Evolutionary conservation across 1,140 invertebrate species (phyloP).

Genomic region (Samia ricini): DNA sequence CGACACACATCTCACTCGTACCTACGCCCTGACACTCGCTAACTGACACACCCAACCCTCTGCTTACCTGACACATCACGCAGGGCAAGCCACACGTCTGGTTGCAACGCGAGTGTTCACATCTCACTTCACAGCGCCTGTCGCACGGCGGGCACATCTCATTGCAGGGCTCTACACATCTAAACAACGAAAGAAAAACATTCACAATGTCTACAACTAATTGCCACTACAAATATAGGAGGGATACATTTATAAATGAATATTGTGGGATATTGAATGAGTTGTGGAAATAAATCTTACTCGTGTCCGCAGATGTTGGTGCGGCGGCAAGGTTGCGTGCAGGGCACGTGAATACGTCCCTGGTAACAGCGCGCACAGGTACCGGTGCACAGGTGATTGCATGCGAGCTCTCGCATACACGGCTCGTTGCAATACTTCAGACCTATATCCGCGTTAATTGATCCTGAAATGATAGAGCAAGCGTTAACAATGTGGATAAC

Average conservation of each 20-base stretch:
- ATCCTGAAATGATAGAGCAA: neutral
- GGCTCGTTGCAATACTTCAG: constrained; percentile 62
- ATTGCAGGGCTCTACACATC: constrained; percentile 81
- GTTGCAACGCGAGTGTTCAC: constrained; percentile 78
- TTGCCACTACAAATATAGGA: too few relatives aligned
- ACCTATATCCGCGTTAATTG: constrained; percentile 13
- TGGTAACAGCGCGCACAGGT: constrained; percentile 79
- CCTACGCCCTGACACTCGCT: too few relatives aligned
- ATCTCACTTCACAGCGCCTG: constrained; percentile 78
- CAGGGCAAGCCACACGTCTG: constrained; percentile 81
- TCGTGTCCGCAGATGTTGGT: constrained; percentile 82
- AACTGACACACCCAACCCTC: too few relatives aligned
- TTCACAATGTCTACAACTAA: too few relatives aligned
- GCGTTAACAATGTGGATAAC: too few relatives aligned
- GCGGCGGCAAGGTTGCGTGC: constrained; percentile 79
- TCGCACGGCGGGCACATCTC: constrained; percentile 81
- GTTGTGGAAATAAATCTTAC: too few relatives aligned
- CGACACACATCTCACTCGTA: constrained; percentile 63
- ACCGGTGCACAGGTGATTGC: constrained; percentile 80
- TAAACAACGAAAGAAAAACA: too few relatives aligned
- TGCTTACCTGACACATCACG: constrained; percentile 75
- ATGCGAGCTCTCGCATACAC: constrained; percentile 73
- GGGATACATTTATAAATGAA: too few relatives aligned
- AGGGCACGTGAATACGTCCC: constrained; percentile 81
- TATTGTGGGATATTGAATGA: too few relatives aligned